Evolutionary conservation across 2,888 invertebrate species (phyloP), one percentile per base, ranked within the genome.

Genomic region (Perithous albicinctus): DNA sequence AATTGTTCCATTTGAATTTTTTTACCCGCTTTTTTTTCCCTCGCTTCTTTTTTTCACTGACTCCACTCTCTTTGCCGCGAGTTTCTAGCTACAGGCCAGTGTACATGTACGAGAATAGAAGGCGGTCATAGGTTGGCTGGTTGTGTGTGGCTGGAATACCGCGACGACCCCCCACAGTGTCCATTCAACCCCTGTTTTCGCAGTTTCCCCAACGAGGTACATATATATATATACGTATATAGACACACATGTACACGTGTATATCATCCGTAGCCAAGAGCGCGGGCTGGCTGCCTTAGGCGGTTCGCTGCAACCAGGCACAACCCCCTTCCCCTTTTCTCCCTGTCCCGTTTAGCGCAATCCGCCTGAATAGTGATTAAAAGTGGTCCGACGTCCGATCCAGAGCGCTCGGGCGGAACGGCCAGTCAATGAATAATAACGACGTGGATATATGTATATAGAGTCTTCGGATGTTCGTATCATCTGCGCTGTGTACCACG

Each of bases 341-440:
- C 59, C 72, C 23, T 66, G 35, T 66, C 80, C 79, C 86, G 88
- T 87, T 88, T 86, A 88, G 87, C 86, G 84, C 84, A 88, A 87
- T 87, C 82, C 85, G 85, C 82, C 84, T 85, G 87, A 86, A 88
- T 85, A 79, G 88, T 89, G 89, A 89, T 89, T 89, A 89, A 89
- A 89, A 89, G 86, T 85, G 86, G 83, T 86, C 86, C 64, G 85
- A 79, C 78, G 86, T 80, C 82, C 84, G 83, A 85, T 81, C 84
- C 77, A 80, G 82, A 76, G 67, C 61, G 85, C 82, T 79, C 74
- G 59, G 59, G 8, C 70, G 35, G 78, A 80, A 76, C 51, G 82
- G 77, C 77, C 83, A 80, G 80, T 75, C 80, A 84, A 85, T 85
- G 84, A 82, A 80, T 85, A 83, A 87, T 86, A 86, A 87, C 83